Evolutionary conservation across 2,888 invertebrate species (phyloP).

Genomic region (Trypoxylon attenuatum): DNA sequence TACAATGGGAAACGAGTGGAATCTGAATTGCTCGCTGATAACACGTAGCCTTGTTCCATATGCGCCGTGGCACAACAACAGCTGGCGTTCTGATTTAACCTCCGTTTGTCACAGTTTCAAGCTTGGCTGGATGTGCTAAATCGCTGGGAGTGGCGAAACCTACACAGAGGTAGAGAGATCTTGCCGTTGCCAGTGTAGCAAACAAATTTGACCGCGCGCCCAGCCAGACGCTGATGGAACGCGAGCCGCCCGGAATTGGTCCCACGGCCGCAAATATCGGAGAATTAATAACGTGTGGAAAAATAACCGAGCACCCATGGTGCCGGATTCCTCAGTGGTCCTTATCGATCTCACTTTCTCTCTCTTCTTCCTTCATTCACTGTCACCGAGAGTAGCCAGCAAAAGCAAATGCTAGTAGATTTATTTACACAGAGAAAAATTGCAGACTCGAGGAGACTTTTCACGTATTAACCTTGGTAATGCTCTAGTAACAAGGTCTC

Average conservation of each 20-base stretch:
- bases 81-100: constrained; percentile 35
- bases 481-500: neutral
- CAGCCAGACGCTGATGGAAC: constrained; percentile 8
- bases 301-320: constrained; percentile 2
- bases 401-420: too few species aligned
- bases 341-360: too few species aligned
- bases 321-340: neutral
- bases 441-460: neutral
- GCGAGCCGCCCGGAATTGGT: constrained; percentile 14
- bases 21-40: constrained; percentile 8
- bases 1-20: constrained; percentile 8
- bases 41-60: constrained; percentile 18
- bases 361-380: neutral
- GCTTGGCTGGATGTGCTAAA: constrained; percentile 6
- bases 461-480: neutral
- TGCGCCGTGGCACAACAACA: constrained; percentile 7
- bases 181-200: too few species aligned
- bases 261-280: constrained; percentile 16
- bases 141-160: constrained; percentile 1
- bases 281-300: constrained; percentile 34
- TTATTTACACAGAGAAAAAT: neutral
- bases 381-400: neutral
- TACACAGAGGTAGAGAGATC: too few species aligned
- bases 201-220: constrained; percentile 17
- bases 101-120: constrained; percentile 17